Evolutionary conservation across 1,140 invertebrate species (phyloP).

Genomic region (Sinonovacula constricta): DNA sequence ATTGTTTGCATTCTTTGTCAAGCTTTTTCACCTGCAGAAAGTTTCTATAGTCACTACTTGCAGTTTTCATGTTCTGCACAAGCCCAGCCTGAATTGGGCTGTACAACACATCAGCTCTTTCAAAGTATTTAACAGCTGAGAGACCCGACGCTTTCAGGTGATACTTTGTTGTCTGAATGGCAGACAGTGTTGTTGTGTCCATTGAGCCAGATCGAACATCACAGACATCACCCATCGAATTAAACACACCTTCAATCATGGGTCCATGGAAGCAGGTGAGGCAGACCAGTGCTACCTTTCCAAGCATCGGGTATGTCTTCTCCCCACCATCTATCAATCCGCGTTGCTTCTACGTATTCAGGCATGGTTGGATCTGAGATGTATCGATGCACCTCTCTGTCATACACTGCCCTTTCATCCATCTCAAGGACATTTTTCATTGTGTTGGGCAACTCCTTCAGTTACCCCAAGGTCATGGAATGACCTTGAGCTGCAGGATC

Average conservation of each 20-base stretch:
- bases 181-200: constrained; percentile 2
- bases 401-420: neutral
- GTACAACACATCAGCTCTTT: constrained; percentile 18
- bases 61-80: neutral
- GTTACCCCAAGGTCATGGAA: neutral
- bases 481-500: constrained; percentile 12
- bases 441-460: constrained; percentile 1
- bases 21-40: too few species aligned
- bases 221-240: constrained; percentile 38
- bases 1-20: too few species aligned
- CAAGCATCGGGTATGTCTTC: constrained; percentile 17
- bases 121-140: constrained; percentile 13
- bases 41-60: too few species aligned
- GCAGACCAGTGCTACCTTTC: constrained; percentile 4
- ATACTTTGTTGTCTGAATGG: constrained; percentile 42
- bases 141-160: neutral
- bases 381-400: constrained; percentile 5
- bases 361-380: constrained; percentile 6
- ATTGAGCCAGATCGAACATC: constrained; percentile 17
- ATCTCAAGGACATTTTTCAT: constrained; percentile 4
- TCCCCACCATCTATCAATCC: constrained; percentile 21
- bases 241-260: constrained; percentile 29
- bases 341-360: neutral
- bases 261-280: constrained; percentile 43
- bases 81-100: constrained; percentile 4